Evolutionary conservation across 2,113 vertebrate genomes (phyloP), one percentile per base, ranked within the genome.

Genomic region (Tylochromis polylepis): DNA sequence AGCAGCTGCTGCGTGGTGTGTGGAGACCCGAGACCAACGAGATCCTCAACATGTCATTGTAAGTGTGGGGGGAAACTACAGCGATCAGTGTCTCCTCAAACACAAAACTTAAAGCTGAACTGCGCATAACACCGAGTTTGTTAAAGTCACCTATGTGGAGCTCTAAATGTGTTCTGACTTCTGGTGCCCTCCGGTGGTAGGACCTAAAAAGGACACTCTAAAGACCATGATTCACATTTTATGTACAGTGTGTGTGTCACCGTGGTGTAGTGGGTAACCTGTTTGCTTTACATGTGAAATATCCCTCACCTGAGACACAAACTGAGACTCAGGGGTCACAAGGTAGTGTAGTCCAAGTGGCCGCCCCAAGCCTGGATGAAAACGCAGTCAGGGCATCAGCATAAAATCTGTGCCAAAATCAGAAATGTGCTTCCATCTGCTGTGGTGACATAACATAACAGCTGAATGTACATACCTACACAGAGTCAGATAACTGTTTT

Each of bases 1-100:
- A 99, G 93, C 99, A 99, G 95, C 96, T 99, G 90, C 92, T 99
- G 86, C 97, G 98, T 27, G 99, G 98, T 2, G 95, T 99, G 92
- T 99, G 98, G 99, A 98, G 96, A 89, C 99, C 98, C 3, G 99
- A 99, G 89, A 97, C 97, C 88, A 99, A 99, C 0, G 98, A 99
- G 94, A 95, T 99, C 89, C 97, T 99, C 90, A 97, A 95, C 84
- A 99, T 99, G 98, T 98, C 98, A 94, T 99, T 99, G 98, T 99
- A 89, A 98, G 98, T 46, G 49, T 55, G n/a, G 16, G 18, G 18
- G n/a, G 11, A 9, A 20, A 34, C 84, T 10, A n/a, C 15, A 79
- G 29, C 6, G 6, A 75, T 58, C 36, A 53, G 20, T 84, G 46
- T 41, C 6, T 18, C 49, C n/a, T 67, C 3, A 20, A 22, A 79